Evolutionary conservation across 2,888 invertebrate genomes (phyloP).

Genomic region (Cheilosia soror): DNA sequence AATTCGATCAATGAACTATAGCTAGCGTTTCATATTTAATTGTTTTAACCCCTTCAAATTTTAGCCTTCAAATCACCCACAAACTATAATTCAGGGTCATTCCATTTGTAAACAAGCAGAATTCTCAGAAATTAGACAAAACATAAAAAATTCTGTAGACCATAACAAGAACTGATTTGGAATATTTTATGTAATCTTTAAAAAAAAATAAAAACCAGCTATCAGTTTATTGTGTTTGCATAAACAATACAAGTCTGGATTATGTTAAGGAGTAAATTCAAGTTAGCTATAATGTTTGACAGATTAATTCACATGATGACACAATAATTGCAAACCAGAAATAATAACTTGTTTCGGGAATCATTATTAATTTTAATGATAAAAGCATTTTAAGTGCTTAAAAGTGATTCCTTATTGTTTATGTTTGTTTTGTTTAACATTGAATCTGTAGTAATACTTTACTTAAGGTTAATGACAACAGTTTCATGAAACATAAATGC

Average conservation of each 20-base stretch:
- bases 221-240: neutral
- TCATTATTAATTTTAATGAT: neutral
- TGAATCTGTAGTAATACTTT: too few relatives aligned
- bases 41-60: neutral
- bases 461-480: too few relatives aligned
- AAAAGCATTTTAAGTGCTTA: neutral
- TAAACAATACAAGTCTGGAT: neutral
- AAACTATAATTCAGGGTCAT: slow-evolving; percentile 19
- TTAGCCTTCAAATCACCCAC: neutral
- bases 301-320: slow-evolving; percentile 5
- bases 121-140: neutral
- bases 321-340: slow-evolving; percentile 32
- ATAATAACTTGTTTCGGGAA: neutral
- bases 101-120: slow-evolving; percentile 19
- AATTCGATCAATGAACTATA: neutral
- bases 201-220: slow-evolving; percentile 6
- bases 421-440: too few relatives aligned
- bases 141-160: slow-evolving; percentile 1
- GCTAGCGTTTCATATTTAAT: neutral
- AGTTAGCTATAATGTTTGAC: neutral
- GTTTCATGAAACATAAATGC: too few relatives aligned
- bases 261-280: neutral
- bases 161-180: neutral
- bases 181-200: neutral
- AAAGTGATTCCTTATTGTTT: too few relatives aligned